Evolutionary conservation across 2,113 vertebrate genomes (phyloP).

Genomic region (Rana temporaria): DNA sequence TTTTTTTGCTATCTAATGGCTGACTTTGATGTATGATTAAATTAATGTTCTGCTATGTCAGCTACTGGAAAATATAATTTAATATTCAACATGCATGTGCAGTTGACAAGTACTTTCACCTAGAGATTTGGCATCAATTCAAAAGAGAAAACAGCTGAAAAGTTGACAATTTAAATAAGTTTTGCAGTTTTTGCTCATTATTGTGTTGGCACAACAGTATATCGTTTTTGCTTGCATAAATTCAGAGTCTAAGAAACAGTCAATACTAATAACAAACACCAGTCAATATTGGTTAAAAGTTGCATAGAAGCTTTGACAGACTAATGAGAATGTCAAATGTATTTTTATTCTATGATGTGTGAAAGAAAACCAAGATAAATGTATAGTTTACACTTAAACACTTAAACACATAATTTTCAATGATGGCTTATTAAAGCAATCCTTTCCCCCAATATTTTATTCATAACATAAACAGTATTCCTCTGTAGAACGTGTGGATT

Average conservation of each 20-base stretch:
- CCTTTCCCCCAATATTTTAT: background rate
- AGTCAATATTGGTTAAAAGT: background rate
- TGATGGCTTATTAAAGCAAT: background rate
- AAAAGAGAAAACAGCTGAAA: no score
- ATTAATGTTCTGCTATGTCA: background rate
- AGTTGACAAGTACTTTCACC: no score
- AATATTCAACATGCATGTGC: no score
- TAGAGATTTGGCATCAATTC: background rate
- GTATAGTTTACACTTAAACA: background rate
- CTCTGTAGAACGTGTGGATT: no score
- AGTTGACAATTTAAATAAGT: no score
- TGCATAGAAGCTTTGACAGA: background rate
- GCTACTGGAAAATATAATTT: background rate
- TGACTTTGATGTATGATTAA: no score
- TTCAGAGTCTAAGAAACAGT: background rate
- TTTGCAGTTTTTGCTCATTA: no score
- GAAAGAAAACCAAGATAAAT: background rate
- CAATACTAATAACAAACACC: slow-evolving; percentile 29
- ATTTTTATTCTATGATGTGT: background rate
- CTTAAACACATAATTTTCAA: no score
- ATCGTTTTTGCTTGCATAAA: background rate
- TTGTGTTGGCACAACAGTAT: background rate
- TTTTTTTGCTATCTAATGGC: no score
- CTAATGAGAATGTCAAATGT: slow-evolving; percentile 4
- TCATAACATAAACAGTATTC: no score